Evolutionary conservation across 2,888 invertebrate genomes (phyloP).

Genomic region (Rhamnusium bicolor): DNA sequence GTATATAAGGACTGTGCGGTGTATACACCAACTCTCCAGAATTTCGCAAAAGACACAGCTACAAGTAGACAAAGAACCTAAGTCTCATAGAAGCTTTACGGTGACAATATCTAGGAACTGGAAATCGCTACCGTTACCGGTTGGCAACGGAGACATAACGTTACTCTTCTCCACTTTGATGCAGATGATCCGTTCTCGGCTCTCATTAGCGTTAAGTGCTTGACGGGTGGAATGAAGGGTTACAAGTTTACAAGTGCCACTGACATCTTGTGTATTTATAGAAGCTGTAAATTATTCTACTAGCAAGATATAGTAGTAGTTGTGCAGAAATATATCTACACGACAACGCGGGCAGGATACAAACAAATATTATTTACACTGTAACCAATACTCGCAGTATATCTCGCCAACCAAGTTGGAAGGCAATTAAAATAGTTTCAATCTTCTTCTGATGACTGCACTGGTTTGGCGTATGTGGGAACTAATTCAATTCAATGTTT

Average conservation of each 20-base stretch:
- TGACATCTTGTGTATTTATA: conserved; percentile 4
- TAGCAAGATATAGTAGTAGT: not conserved
- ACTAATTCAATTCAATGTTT: no score
- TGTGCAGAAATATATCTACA: not conserved
- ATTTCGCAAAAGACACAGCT: not conserved
- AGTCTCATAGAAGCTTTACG: not conserved
- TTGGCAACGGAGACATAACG: conserved; percentile 21
- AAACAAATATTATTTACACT: no score
- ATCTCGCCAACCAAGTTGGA: no score
- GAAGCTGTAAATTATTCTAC: not conserved
- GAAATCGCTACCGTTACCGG: not conserved
- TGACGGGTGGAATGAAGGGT: not conserved
- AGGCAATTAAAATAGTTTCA: no score
- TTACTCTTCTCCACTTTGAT: conserved; percentile 30
- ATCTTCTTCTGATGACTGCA: no score
- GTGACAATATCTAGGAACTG: not conserved
- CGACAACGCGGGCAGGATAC: no score
- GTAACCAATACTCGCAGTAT: no score
- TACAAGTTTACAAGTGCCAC: conserved; percentile 12
- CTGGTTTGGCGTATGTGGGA: no score
- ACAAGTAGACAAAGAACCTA: not conserved
- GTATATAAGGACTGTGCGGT: no score
- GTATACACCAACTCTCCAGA: not conserved
- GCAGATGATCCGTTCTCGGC: conserved; percentile 19
- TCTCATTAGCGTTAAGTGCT: conserved; percentile 27